phyloP scores from a whole-genome alignment of 2,797 vertebrate genomes.

The Myripristis murdjan region DNA sequence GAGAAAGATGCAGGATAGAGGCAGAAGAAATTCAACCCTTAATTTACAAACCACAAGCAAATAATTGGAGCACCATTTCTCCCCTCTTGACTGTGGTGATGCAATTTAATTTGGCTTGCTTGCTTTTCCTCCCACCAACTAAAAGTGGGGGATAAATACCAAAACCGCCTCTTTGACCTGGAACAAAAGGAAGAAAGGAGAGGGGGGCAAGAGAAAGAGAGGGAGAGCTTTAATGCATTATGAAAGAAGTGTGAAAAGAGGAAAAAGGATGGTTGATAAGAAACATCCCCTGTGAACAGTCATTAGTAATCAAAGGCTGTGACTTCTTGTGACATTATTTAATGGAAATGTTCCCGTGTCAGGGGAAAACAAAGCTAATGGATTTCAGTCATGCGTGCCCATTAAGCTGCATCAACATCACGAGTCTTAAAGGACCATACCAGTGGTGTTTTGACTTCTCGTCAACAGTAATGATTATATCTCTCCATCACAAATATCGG shows the following conservation, averaged over 20 bases:
- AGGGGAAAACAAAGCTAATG: not conserved
- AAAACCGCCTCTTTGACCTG: conserved; percentile 36
- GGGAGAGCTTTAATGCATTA: not conserved
- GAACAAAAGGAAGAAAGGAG: conserved; percentile 10
- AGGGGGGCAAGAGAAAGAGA: not conserved
- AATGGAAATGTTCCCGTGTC: conserved; percentile 2
- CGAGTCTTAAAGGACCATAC: too few species aligned
- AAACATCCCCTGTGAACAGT: not conserved
- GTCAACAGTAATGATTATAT: too few species aligned
- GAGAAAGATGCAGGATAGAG: conserved; percentile 55
- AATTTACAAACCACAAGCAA: conserved; percentile 72
- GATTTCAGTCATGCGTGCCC: too few species aligned
- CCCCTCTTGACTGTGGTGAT: conserved; percentile 51
- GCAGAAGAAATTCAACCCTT: conserved; percentile 61
- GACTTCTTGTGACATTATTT: not conserved
- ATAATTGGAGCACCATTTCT: conserved; percentile 59
- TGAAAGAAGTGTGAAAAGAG: not conserved
- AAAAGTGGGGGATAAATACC: conserved; percentile 43
- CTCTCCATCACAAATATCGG: too few species aligned
- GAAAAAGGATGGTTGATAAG: not conserved
- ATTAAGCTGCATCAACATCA: not conserved
- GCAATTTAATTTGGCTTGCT: conserved; percentile 53
- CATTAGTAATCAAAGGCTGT: not conserved
- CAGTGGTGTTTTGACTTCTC: too few species aligned
- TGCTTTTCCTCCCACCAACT: conserved; percentile 43